Conservation (phyloP, 2,797 vertebrate species). For the Zalophus californianus region DNA sequence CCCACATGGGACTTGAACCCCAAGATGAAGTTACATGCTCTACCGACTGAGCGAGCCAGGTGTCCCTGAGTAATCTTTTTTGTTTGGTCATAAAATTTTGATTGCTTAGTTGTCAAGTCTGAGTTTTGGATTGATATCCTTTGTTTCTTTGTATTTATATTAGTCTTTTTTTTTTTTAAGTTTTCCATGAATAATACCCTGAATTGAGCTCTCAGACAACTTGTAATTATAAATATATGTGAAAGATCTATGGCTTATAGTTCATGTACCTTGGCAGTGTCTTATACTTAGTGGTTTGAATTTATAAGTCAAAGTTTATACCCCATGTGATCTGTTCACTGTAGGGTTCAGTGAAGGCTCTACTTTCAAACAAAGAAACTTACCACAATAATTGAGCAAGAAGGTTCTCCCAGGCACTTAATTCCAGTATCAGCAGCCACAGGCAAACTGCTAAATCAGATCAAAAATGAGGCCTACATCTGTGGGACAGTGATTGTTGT, state of each 20-base stretch:
- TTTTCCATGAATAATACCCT: not conserved
- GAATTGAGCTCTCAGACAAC: conserved; percentile 3
- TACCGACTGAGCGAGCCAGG: not conserved
- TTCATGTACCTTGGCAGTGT: not conserved
- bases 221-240: not conserved
- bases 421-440: not conserved
- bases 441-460: not conserved
- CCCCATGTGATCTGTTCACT: not conserved
- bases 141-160: not conserved
- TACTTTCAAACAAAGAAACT: not conserved
- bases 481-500: not conserved
- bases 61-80: not conserved
- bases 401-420: not conserved
- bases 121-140: conserved; percentile 2
- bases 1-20: not conserved
- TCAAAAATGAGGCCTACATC: not conserved
- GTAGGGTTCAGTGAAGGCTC: not conserved
- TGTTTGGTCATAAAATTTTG: not conserved
- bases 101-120: conserved; percentile 21
- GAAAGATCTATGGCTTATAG: not conserved
- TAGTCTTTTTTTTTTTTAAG: not conserved
- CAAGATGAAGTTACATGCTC: not conserved
- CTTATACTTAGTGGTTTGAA: not conserved
- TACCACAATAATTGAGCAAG: not conserved
- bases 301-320: not conserved